Percentiles rank a stretch among this genome's conserved stretches.
phyloP scores from a whole-genome alignment of 2,113 vertebrate species.

The Sorex araneus region DNA sequence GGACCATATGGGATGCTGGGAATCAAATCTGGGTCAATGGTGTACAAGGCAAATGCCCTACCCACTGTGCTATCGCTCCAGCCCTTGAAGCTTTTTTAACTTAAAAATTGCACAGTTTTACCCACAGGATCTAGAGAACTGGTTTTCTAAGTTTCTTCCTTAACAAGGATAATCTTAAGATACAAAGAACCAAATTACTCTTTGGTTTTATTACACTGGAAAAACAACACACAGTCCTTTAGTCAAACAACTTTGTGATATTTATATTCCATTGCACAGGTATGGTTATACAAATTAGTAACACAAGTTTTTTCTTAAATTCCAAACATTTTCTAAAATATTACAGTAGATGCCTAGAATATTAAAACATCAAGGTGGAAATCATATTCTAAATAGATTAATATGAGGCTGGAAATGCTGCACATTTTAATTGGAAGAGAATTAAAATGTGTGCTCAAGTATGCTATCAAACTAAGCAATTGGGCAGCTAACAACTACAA shows the following conservation, averaged over 20 bases:
- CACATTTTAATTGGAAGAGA: slow-evolving; percentile 85
- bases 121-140: slow-evolving; percentile 11
- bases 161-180: slow-evolving; percentile 56
- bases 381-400: slow-evolving; percentile 88
- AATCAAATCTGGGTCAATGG: no score
- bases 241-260: slow-evolving; percentile 90
- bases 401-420: slow-evolving; percentile 87
- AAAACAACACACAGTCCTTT: slow-evolving; percentile 85
- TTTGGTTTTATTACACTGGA: slow-evolving; percentile 76
- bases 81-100: no score
- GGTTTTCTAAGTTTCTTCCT: slow-evolving; percentile 42
- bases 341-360: slow-evolving; percentile 88
- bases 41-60: no score
- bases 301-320: slow-evolving; percentile 89
- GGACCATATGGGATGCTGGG: no score
- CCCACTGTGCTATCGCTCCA: no score
- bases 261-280: slow-evolving; percentile 93
- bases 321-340: slow-evolving; percentile 88
- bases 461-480: slow-evolving; percentile 85
- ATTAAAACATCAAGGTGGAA: slow-evolving; percentile 88
- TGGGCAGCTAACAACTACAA: slow-evolving; percentile 86
- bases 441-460: slow-evolving; percentile 84
- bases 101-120: slow-evolving; percentile 37
- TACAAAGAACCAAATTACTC: slow-evolving; percentile 70
- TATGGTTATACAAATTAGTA: slow-evolving; percentile 92